A percentile compares a stretch with the other conserved stretches of the same genome.
Conservation (phyloP, 2,113 vertebrate species). For the Chlorodrepanis virens region DNA sequence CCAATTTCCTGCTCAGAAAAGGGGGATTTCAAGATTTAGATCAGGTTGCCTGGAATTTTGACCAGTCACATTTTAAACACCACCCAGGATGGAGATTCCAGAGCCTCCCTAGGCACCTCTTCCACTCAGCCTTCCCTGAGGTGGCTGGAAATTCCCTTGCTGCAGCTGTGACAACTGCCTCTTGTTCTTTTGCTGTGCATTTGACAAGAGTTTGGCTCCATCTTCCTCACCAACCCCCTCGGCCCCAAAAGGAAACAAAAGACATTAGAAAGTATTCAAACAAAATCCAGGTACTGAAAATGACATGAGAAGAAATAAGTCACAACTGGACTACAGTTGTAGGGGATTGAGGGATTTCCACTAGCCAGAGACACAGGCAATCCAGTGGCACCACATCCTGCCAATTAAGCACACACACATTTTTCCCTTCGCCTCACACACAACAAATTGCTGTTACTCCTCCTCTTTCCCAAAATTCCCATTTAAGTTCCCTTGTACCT, state of each 20-base stretch:
- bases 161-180: neutral
- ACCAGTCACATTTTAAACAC: neutral
- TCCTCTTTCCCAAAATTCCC: neutral
- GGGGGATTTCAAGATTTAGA: neutral
- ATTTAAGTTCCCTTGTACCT: neutral
- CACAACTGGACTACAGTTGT: neutral
- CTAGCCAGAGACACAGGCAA: neutral
- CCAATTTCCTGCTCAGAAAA: neutral
- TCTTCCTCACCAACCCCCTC: neutral
- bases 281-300: neutral
- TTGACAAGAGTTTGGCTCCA: neutral
- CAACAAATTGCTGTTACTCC: neutral
- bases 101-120: neutral
- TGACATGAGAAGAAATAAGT: neutral
- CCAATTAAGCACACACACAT: neutral
- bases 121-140: neutral
- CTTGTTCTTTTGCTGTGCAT: neutral
- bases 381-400: fast-evolving
- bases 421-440: neutral
- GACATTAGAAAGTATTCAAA: neutral
- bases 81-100: neutral
- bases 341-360: neutral
- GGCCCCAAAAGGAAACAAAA: neutral
- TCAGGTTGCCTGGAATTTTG: neutral
- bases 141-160: neutral